Conservation (phyloP, 2,113 vertebrate genomes). For the Okapia johnstoni region DNA sequence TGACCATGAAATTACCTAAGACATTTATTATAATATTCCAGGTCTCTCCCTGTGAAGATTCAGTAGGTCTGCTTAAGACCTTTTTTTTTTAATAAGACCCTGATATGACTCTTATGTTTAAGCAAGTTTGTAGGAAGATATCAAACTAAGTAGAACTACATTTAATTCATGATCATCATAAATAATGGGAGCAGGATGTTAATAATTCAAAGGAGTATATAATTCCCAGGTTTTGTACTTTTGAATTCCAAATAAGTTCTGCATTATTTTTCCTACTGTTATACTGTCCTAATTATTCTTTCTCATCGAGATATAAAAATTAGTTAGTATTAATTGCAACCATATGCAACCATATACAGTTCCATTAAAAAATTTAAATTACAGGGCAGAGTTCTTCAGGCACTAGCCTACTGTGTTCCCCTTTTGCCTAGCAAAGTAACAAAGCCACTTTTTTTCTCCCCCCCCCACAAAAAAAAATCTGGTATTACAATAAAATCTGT, state of each 20-base stretch:
- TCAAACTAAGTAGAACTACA: neutral
- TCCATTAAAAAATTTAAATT: neutral
- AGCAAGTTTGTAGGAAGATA: constrained; percentile 1
- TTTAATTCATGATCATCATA: constrained; percentile 7
- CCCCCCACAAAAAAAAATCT: neutral
- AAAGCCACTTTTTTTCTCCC: neutral
- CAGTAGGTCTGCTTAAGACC: neutral
- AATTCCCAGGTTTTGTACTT: neutral
- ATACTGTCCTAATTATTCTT: neutral
- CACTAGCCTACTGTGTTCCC: neutral
- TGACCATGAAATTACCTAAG: neutral
- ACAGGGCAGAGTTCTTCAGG: neutral
- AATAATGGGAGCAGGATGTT: neutral
- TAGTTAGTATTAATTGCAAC: neutral
- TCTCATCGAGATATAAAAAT: neutral
- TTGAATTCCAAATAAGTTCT: neutral
- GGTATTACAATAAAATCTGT: neutral
- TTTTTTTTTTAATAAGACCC: neutral
- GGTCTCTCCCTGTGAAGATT: neutral
- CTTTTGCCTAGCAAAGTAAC: neutral
- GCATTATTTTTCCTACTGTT: neutral
- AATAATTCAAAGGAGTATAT: neutral
- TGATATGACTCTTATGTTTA: neutral
- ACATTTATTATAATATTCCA: neutral
- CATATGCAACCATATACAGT: neutral